Evolutionary conservation across 2,113 vertebrate genomes (phyloP).

Genomic region (Prolemur simus): DNA sequence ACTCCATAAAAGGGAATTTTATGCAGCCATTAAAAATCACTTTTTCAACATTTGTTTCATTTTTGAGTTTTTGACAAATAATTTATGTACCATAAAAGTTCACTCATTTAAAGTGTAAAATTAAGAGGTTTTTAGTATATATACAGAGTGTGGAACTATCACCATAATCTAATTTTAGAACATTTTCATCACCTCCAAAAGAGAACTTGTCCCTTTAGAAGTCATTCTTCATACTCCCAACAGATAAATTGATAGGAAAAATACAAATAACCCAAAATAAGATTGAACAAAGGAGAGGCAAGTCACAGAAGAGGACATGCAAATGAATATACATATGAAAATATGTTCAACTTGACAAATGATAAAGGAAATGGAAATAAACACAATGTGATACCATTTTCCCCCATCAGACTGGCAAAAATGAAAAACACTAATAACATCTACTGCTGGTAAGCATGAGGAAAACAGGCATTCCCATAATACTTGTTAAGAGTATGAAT

Average conservation of each 20-base stretch:
- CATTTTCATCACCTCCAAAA: neutral
- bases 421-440: neutral
- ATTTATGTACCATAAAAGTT: neutral
- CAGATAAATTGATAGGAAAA: constrained; percentile 15
- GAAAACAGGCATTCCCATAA: neutral
- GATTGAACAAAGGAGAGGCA: neutral
- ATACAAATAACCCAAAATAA: constrained; percentile 23
- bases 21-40: constrained; percentile 19
- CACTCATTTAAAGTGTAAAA: neutral
- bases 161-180: constrained; percentile 15
- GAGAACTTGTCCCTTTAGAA: neutral
- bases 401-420: neutral
- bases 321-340: neutral
- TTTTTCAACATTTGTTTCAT: neutral
- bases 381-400: neutral
- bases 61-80: constrained; percentile 21
- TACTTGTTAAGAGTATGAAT: neutral
- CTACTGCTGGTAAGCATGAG: neutral
- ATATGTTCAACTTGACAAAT: neutral
- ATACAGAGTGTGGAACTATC: neutral
- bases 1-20: constrained; percentile 7
- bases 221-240: neutral
- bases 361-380: constrained; percentile 30
- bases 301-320: neutral
- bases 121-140: constrained; percentile 3